A percentile compares a stretch with the other conserved stretches of the same genome.
phyloP scores from a whole-genome alignment of 2,113 vertebrate species.

The Cairina moschata region DNA sequence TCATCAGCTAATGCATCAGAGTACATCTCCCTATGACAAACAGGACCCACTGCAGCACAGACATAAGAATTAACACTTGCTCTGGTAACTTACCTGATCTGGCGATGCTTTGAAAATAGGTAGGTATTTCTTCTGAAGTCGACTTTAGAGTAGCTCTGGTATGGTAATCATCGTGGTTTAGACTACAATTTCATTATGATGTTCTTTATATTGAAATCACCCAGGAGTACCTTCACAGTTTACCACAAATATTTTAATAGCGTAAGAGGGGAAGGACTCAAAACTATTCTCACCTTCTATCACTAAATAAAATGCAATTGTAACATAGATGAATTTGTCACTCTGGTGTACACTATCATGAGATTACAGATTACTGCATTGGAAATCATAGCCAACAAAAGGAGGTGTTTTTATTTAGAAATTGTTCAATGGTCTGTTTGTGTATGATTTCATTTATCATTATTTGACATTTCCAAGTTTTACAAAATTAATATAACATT shows the following conservation, averaged over 20 bases:
- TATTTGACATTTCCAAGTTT: neutral
- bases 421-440: neutral
- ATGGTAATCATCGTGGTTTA: neutral
- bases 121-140: neutral
- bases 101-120: neutral
- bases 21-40: neutral
- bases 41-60: neutral
- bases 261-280: neutral
- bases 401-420: neutral
- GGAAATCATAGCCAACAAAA: neutral
- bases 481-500: neutral
- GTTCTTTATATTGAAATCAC: neutral
- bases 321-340: neutral
- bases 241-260: neutral
- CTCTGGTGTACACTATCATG: neutral
- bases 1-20: neutral
- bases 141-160: neutral
- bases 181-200: neutral
- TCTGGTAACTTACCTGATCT: neutral
- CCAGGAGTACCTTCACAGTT: neutral
- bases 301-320: neutral
- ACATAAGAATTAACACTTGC: accelerated
- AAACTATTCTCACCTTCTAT: neutral
- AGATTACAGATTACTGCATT: neutral
- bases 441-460: neutral